A percentile compares a stretch with the other conserved stretches of the same genome.
These are phyloP conservation scores for Graphium colonna DNA, from an alignment of 2,888 invertebrate genomes.

Conservation along the genomic window DNA sequence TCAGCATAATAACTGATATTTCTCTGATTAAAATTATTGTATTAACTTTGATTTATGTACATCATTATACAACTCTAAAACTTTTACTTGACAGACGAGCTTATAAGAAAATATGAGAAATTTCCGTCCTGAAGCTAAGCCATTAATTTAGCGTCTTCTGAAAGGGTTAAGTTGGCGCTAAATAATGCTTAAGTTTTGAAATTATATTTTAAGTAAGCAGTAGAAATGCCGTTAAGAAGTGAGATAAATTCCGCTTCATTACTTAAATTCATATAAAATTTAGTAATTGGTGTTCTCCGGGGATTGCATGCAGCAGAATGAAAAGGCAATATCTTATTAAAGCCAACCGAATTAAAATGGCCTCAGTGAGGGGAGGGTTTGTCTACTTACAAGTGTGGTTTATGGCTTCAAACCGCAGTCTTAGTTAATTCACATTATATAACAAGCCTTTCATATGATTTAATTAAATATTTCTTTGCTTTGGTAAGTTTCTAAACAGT, in stretches of 20 bases:
- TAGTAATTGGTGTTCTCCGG: slow-evolving; percentile 10
- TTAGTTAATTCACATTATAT: background rate
- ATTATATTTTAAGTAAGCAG: slow-evolving; percentile 2
- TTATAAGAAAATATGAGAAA: slow-evolving; percentile 15
- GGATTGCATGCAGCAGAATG: slow-evolving; percentile 10
- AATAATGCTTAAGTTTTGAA: slow-evolving; percentile 6
- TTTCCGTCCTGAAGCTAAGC: background rate
- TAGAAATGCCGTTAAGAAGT: slow-evolving; percentile 6
- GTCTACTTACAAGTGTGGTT: slow-evolving; percentile 5
- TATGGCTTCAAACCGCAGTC: slow-evolving; percentile 2
- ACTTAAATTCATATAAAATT: slow-evolving; percentile 16
- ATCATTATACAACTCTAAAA: slow-evolving; percentile 16
- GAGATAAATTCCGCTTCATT: slow-evolving; percentile 8
- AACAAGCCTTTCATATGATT: too few relatives aligned
- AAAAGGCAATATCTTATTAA: slow-evolving; percentile 15
- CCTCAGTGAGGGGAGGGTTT: slow-evolving; percentile 2
- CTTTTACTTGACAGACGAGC: slow-evolving; percentile 7
- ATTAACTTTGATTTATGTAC: too few relatives aligned
- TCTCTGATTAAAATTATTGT: too few relatives aligned
- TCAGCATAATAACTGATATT: too few relatives aligned
- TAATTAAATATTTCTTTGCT: too few relatives aligned
- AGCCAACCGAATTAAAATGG: slow-evolving; percentile 3
- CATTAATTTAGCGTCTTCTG: slow-evolving; percentile 1
- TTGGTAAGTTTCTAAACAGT: too few relatives aligned
- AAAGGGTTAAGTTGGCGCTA: background rate